These are phyloP conservation scores for Aporophyla lueneburgensis DNA, from an alignment of 2,888 invertebrate species.

Conservation along the genomic window DNA sequence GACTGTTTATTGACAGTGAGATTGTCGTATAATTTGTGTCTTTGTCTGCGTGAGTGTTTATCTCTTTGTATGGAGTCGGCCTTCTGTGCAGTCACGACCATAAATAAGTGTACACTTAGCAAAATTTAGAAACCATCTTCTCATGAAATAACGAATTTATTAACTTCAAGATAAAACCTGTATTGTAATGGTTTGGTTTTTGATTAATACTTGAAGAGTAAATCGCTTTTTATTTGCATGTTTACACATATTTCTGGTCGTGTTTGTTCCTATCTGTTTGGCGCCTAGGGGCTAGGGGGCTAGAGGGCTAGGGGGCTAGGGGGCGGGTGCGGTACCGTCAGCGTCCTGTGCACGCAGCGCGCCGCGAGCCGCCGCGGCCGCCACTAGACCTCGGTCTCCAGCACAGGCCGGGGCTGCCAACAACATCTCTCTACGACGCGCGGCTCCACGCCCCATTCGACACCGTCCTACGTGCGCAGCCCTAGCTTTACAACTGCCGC, in stretches of 20 bases:
- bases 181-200: background rate
- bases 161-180: background rate
- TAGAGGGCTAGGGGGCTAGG: conserved; percentile 55
- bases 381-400: conserved; percentile 91
- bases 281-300: conserved; percentile 23
- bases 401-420: conserved; percentile 89
- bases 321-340: conserved; percentile 82
- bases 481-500: conserved; percentile 83
- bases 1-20: background rate
- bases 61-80: background rate
- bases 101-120: conserved; percentile 7
- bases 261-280: conserved; percentile 16
- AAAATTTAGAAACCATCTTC: background rate
- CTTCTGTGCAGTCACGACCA: conserved; percentile 4
- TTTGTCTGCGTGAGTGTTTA: conserved; percentile 7
- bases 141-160: background rate
- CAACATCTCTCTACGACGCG: conserved; percentile 89
- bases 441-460: conserved; percentile 88
- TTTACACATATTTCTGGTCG: conserved; percentile 2
- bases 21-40: background rate
- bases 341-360: conserved; percentile 89
- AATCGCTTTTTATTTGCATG: background rate
- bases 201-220: background rate
- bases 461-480: conserved; percentile 88
- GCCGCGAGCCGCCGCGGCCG: conserved; percentile 88